phyloP scores from a whole-genome alignment of 2,888 invertebrate genomes.

The Chromoteleia sp. region DNA sequence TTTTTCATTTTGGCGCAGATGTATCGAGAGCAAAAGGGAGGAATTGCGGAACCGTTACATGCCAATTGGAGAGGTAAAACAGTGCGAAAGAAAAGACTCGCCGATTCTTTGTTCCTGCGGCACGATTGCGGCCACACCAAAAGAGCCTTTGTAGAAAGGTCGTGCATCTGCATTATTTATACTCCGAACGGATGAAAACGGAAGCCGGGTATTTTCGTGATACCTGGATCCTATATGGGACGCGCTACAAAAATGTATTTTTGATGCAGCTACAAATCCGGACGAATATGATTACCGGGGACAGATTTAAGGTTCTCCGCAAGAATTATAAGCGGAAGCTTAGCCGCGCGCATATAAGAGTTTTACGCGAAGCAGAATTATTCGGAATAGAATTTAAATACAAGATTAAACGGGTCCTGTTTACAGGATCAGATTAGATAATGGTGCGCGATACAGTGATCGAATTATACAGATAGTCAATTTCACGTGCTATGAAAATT shows the following conservation, averaged over 20 bases:
- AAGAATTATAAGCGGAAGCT: constrained; percentile 51
- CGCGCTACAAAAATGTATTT: constrained; percentile 59
- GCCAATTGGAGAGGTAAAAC: constrained; percentile 64
- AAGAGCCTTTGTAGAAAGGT: constrained; percentile 70
- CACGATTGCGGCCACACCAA: constrained; percentile 69
- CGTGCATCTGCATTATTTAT: constrained; percentile 70
- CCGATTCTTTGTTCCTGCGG: constrained; percentile 67
- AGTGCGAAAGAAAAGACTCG: constrained; percentile 58
- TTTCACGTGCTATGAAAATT: constrained; percentile 26
- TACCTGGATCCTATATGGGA: constrained; percentile 46
- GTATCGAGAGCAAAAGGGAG: constrained; percentile 64
- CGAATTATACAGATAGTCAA: constrained; percentile 29
- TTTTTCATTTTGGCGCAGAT: constrained; percentile 58
- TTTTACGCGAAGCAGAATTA: constrained; percentile 52
- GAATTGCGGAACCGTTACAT: constrained; percentile 71
- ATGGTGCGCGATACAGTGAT: constrained; percentile 20
- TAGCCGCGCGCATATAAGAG: constrained; percentile 32
- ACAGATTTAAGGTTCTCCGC: constrained; percentile 50
- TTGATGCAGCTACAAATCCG: constrained; percentile 61
- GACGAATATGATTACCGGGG: constrained; percentile 61
- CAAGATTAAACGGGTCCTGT: constrained; percentile 26
- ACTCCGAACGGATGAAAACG: constrained; percentile 59
- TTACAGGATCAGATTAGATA: constrained; percentile 56
- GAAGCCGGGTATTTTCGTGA: constrained; percentile 66
- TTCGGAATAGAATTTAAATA: constrained; percentile 60